Conservation (phyloP, 2,888 invertebrate species). For the Tipula lateralis region DNA sequence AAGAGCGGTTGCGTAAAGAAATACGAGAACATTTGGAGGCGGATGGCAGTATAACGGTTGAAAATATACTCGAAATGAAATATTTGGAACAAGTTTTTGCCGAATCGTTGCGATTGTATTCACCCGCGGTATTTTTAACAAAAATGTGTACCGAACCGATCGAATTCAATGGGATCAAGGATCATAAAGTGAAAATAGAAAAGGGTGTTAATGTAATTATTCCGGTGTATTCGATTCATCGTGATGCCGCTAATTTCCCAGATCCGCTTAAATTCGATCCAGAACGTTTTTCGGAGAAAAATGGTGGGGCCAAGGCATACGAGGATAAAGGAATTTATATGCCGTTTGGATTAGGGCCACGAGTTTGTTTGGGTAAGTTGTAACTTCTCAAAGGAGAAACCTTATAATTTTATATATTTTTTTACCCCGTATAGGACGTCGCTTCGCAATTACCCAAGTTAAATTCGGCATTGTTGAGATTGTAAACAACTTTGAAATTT, state of each 20-base stretch:
- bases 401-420: neutral
- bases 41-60: conserved; percentile 39
- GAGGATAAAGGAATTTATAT: conserved; percentile 32
- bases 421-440: neutral
- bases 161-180: conserved; percentile 29
- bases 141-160: conserved; percentile 31
- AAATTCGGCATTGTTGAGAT: conserved; percentile 30
- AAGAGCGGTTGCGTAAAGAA: conserved; percentile 41
- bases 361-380: conserved; percentile 29
- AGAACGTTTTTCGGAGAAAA: conserved; percentile 32
- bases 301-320: conserved; percentile 33
- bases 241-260: conserved; percentile 30
- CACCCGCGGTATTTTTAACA: neutral
- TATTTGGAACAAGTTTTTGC: conserved; percentile 41
- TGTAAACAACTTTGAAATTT: conserved; percentile 27
- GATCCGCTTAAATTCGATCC: conserved; percentile 32
- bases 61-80: conserved; percentile 40
- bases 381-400: no score
- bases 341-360: conserved; percentile 32
- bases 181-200: conserved; percentile 28
- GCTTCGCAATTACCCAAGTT: conserved; percentile 28
- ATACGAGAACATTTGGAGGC: conserved; percentile 36
- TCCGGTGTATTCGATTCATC: neutral
- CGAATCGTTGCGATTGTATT: conserved; percentile 33
- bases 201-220: neutral